Evolutionary conservation across 2,888 invertebrate genomes (phyloP), one percentile per base, ranked within the genome.

Genomic region (Drosophila nigricruria): DNA sequence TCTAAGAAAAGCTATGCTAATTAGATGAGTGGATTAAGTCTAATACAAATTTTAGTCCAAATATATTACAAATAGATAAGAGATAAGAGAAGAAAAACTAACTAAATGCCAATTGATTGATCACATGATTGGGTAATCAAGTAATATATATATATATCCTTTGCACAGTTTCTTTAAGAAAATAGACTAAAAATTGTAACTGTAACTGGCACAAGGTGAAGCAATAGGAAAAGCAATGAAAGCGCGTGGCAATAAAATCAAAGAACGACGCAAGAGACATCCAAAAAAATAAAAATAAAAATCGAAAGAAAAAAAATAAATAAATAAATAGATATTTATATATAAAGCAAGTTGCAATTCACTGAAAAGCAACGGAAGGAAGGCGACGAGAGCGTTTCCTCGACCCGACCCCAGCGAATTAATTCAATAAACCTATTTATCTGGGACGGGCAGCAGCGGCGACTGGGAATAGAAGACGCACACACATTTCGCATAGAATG

Each of bases 391-490:
- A 27, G 45, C 23, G 32, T 40, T 25, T 34, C 32, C n/a, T n/a
- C n/a, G n/a, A n/a, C n/a, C 32, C 64, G 53, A 50, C 73, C 70
- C 73, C 43, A 64, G 80, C 69, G 87, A 66, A 84, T 84, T 84
- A 84, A 87, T 84, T 84, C 84, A 84, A 87, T 84, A 84, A 84
- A 87, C 84, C 84, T 80, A 82, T 84, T 84, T 84, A 84, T 87
- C 70, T 77, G 78, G 61, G 50, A 70, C 70, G 62, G 36, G 53
- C 36, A 38, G 57, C 72, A 18, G 16, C 38, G 8, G 71, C 40
- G 47, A 47, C 50, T 65, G 54, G 61, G 77, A 73, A 77, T 77
- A 71, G 36, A 38, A n/a, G n/a, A n/a, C n/a, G n/a, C 32, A 25
- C 61, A 70, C 62, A 71, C 66, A 79, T 52, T 79, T 76, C 65